These are phyloP conservation scores for Brachyrhaphis roseni DNA, from an alignment of 2,797 vertebrate genomes.

Conservation along the genomic window DNA sequence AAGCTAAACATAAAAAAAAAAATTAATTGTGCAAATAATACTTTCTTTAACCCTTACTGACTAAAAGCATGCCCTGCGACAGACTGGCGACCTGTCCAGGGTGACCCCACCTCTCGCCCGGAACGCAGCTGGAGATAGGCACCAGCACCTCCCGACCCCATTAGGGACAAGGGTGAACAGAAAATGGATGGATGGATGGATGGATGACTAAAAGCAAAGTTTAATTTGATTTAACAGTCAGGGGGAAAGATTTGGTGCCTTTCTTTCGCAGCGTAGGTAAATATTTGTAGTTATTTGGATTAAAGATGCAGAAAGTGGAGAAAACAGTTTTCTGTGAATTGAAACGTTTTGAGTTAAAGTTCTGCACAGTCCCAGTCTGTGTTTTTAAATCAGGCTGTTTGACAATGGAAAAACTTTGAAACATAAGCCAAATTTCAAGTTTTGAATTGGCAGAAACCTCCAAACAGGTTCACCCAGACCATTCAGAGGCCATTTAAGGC, in stretches of 20 bases:
- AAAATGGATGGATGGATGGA: no score
- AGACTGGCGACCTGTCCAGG: no score
- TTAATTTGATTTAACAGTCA: background rate
- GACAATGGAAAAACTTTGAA: background rate
- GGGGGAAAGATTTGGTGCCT: background rate
- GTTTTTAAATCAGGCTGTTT: background rate
- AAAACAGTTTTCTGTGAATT: background rate
- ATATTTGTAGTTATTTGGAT: background rate
- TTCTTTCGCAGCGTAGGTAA: background rate
- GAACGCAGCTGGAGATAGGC: no score
- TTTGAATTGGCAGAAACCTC: background rate
- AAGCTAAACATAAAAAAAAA: background rate
- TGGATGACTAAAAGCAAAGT: background rate
- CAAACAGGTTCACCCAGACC: background rate
- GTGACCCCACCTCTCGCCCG: no score
- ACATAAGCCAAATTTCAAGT: background rate
- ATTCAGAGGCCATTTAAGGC: slow-evolving; percentile 5
- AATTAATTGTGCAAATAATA: background rate
- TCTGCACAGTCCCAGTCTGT: background rate
- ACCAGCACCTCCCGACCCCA: no score
- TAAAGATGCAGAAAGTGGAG: background rate
- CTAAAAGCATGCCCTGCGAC: no score
- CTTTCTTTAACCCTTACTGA: background rate
- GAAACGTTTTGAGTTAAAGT: background rate
- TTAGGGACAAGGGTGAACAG: no score